phyloP scores from a whole-genome alignment of 2,797 vertebrate genomes.

The Hypotaenidia philippensis region DNA sequence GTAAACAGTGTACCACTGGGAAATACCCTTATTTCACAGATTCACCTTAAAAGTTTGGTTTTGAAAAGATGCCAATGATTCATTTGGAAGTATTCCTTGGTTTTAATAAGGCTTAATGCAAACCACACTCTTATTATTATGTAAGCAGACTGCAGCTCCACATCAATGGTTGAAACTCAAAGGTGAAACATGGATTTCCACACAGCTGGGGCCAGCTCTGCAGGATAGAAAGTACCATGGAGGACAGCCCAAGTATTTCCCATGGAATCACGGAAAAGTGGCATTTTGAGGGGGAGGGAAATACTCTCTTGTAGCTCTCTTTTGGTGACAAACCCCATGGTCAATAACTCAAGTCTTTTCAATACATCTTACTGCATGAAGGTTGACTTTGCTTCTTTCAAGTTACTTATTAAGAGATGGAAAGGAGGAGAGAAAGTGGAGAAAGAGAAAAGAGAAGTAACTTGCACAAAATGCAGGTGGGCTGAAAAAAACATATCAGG shows the following conservation, averaged over 20 bases:
- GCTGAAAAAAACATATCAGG: background rate
- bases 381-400: background rate
- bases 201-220: slow-evolving; percentile 9
- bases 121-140: background rate
- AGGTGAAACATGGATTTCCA: background rate
- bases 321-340: background rate
- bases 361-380: background rate
- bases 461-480: background rate
- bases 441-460: background rate
- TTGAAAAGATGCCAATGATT: background rate
- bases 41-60: background rate
- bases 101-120: background rate
- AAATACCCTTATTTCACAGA: background rate
- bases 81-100: background rate
- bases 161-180: background rate
- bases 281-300: background rate
- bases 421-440: background rate
- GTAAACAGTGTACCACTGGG: rapidly evolving
- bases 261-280: background rate
- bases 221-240: background rate
- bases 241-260: background rate
- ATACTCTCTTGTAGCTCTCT: background rate
- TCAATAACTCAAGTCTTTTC: background rate
- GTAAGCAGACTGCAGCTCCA: rapidly evolving
- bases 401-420: background rate